Evolutionary conservation across 2,797 vertebrate species (phyloP).

Genomic region (Cyclura pinguis): DNA sequence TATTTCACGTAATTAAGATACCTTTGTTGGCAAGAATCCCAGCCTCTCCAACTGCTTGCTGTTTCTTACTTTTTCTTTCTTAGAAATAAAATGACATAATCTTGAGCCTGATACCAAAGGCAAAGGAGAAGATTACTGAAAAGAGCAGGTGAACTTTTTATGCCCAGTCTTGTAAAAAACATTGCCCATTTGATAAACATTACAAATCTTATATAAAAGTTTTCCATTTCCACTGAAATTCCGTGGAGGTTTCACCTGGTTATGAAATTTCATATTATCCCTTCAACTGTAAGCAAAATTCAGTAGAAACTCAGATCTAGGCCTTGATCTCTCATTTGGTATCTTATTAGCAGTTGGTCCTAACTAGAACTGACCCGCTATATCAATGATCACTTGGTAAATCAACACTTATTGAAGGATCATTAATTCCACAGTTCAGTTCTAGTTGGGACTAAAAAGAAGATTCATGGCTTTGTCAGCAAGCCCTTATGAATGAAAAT

Average conservation of each 20-base stretch:
- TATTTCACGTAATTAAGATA: slow-evolving; percentile 48
- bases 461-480: too few species aligned
- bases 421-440: too few species aligned
- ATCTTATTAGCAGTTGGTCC: background rate
- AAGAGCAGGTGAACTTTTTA: slow-evolving; percentile 42
- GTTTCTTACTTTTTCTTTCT: background rate
- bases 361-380: too few species aligned
- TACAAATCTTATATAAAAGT: background rate
- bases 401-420: too few species aligned
- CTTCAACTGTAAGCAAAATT: background rate
- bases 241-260: background rate
- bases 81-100: slow-evolving; percentile 15
- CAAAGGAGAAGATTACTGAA: slow-evolving; percentile 16
- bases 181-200: background rate
- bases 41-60: slow-evolving; percentile 35
- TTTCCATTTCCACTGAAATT: background rate
- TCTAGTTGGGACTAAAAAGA: too few species aligned
- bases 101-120: slow-evolving; percentile 33
- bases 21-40: slow-evolving; percentile 16
- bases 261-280: background rate
- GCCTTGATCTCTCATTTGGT: background rate
- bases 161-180: background rate
- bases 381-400: too few species aligned
- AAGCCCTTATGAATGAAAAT: too few species aligned
- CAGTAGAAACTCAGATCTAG: background rate